Percentiles rank a stretch among this genome's conserved stretches.
Evolutionary conservation across 2,888 invertebrate species (phyloP).

Genomic region (Nemurella pictetii): DNA sequence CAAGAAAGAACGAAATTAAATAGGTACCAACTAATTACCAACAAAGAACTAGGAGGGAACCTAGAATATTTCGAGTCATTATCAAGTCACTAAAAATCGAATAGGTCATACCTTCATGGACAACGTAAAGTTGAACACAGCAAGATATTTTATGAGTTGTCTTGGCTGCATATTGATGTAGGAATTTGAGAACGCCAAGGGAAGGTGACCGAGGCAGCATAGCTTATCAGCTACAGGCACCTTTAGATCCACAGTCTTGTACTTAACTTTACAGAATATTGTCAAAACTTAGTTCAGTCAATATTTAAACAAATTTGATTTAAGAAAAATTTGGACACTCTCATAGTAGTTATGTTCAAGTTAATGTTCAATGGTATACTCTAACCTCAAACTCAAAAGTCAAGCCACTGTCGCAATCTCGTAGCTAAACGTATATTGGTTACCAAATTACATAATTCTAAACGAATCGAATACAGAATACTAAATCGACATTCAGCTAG

Average conservation of each 20-base stretch:
- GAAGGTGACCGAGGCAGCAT: conserved; percentile 11
- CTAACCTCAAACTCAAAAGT: not conserved
- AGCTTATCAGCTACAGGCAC: not conserved
- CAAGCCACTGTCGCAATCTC: not conserved
- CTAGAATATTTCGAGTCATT: too few species aligned
- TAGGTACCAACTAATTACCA: too few species aligned
- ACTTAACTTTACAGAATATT: not conserved
- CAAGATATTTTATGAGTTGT: conserved; percentile 1
- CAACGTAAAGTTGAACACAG: conserved; percentile 10
- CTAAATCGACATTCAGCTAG: not conserved
- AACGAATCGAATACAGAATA: not conserved
- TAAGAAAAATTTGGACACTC: too few species aligned
- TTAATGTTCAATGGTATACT: not conserved
- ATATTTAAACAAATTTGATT: not conserved
- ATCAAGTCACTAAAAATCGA: too few species aligned
- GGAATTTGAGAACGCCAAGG: conserved; percentile 18
- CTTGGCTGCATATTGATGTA: conserved; percentile 32
- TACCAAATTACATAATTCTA: not conserved
- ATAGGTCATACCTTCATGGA: conserved; percentile 4
- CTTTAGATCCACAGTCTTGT: not conserved
- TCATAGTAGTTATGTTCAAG: too few species aligned
- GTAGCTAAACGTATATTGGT: not conserved
- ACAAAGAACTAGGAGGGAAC: too few species aligned
- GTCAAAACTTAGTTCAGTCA: not conserved
- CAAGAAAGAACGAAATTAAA: too few species aligned